These are phyloP conservation scores for Dermochelys coriacea DNA, from an alignment of 2,797 vertebrate genomes.

Conservation along the genomic window DNA sequence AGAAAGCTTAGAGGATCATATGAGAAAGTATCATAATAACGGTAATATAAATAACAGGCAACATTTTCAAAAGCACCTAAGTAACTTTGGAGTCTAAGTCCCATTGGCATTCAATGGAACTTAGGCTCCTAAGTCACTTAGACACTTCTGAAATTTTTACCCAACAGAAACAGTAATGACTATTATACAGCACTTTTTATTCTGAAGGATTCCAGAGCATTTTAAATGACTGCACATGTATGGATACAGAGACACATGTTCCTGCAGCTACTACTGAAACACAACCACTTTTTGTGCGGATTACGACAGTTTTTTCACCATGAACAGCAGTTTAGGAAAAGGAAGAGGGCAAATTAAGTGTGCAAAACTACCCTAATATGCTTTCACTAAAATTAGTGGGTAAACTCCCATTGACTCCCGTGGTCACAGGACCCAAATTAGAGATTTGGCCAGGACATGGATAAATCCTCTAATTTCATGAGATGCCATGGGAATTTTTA, in stretches of 20 bases:
- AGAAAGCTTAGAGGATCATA: not conserved
- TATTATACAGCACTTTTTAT: not conserved
- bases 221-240: not conserved
- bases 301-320: not conserved
- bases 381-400: not conserved
- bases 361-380: accelerated
- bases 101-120: not conserved
- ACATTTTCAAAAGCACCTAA: not conserved
- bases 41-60: not conserved
- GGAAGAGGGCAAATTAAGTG: not conserved
- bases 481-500: not conserved
- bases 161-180: not conserved
- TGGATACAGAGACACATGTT: not conserved
- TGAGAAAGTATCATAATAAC: not conserved
- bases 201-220: not conserved
- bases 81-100: not conserved
- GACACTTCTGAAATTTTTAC: not conserved
- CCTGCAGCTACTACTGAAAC: not conserved
- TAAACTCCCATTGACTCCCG: not conserved
- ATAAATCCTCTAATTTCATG: not conserved
- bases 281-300: not conserved
- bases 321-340: not conserved
- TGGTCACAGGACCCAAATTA: not conserved
- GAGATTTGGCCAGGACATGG: not conserved
- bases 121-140: not conserved